Percentiles rank a stretch among this genome's conserved stretches.
These are phyloP conservation scores for Alligator sinensis DNA, from an alignment of 2,113 vertebrate species.

Conservation along the genomic window DNA sequence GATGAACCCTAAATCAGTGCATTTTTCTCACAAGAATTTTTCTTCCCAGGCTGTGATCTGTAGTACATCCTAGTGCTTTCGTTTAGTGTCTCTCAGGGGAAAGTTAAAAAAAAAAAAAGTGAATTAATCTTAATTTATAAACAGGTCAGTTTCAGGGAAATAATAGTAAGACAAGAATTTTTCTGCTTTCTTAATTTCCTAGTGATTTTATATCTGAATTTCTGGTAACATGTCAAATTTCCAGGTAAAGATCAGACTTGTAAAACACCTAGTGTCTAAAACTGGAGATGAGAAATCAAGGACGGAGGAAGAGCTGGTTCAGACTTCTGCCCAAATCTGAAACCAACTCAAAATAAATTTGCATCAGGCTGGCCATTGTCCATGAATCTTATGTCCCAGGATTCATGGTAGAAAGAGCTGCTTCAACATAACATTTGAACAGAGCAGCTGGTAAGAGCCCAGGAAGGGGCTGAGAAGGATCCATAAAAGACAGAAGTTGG, in stretches of 20 bases:
- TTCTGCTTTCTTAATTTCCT: slow-evolving; percentile 64
- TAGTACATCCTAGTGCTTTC: slow-evolving; percentile 41
- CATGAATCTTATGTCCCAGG: slow-evolving; percentile 49
- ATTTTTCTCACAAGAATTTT: slow-evolving; percentile 38
- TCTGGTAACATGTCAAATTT: slow-evolving; percentile 49
- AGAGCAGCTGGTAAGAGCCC: slow-evolving; percentile 47
- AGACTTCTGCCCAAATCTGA: slow-evolving; percentile 35
- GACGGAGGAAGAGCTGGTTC: background rate
- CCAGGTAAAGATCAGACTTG: slow-evolving; percentile 32
- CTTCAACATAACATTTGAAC: slow-evolving; percentile 49
- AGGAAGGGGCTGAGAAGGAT: slow-evolving; percentile 34
- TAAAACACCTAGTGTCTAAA: slow-evolving; percentile 28
- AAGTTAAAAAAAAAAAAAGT: slow-evolving; percentile 52
- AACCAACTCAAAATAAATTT: slow-evolving; percentile 52
- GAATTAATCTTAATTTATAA: slow-evolving; percentile 56
- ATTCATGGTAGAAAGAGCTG: slow-evolving; percentile 38
- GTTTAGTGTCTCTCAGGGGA: slow-evolving; percentile 49
- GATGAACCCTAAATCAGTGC: background rate
- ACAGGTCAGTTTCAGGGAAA: slow-evolving; percentile 50
- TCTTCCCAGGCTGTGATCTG: slow-evolving; percentile 56
- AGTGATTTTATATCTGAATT: slow-evolving; percentile 49
- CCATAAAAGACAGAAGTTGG: slow-evolving; percentile 52
- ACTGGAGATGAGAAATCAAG: slow-evolving; percentile 34
- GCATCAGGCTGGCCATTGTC: slow-evolving; percentile 55
- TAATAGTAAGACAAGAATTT: slow-evolving; percentile 58